Evolutionary conservation across 2,113 vertebrate species (phyloP).

Genomic region (Rallus limicola): DNA sequence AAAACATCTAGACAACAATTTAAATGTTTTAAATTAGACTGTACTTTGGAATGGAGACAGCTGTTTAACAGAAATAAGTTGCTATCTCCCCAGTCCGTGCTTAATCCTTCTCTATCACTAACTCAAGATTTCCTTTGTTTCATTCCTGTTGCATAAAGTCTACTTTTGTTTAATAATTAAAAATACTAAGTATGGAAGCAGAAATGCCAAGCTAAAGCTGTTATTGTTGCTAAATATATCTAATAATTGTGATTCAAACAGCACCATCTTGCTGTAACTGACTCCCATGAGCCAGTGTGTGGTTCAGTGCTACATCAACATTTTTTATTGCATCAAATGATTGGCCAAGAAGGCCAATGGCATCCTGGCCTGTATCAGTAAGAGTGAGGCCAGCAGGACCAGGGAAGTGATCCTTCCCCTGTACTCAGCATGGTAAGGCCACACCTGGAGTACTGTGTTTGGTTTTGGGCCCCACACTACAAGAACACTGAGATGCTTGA

Average conservation of each 20-base stretch:
- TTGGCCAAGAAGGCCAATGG: too few species aligned
- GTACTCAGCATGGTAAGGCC: too few species aligned
- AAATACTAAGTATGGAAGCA: background rate
- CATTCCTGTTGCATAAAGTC: background rate
- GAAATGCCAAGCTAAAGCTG: background rate
- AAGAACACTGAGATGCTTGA: too few species aligned
- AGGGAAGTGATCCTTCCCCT: too few species aligned
- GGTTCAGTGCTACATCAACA: background rate
- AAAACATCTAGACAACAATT: background rate
- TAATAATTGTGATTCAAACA: background rate
- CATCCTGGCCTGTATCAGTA: too few species aligned
- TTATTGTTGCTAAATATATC: background rate
- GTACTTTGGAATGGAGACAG: background rate
- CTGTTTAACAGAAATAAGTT: background rate
- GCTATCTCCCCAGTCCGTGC: background rate
- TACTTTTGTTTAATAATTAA: background rate
- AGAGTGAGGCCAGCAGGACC: too few species aligned
- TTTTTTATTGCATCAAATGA: background rate
- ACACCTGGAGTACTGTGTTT: too few species aligned
- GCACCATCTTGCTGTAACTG: background rate
- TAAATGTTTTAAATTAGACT: background rate
- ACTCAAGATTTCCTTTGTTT: background rate
- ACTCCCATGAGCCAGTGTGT: background rate
- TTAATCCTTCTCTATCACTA: background rate
- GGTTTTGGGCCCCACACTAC: too few species aligned